A percentile compares a stretch with the other conserved stretches of the same genome.
These are phyloP conservation scores for Antheraea mylitta DNA, from an alignment of 1,140 invertebrate genomes.

Conservation along the genomic window DNA sequence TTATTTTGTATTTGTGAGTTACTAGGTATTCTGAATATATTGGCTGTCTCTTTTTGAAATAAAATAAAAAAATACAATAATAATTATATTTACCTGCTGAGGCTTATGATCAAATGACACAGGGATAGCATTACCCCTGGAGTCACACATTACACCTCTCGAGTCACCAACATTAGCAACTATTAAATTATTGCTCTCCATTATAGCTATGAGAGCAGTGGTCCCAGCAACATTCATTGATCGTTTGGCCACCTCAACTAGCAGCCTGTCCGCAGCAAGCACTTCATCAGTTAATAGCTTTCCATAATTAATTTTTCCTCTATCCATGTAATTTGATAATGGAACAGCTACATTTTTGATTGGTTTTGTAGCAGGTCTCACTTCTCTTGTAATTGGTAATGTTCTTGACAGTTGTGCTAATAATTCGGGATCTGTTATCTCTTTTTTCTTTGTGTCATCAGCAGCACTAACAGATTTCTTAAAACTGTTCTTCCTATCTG, in stretches of 20 bases:
- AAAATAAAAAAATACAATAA: not conserved
- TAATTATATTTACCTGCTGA: conserved; percentile 84
- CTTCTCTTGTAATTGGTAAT: conserved; percentile 81
- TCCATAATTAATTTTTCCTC: conserved; percentile 87
- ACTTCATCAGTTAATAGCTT: conserved; percentile 92
- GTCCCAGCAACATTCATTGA: conserved; percentile 94
- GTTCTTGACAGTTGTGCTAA: conserved; percentile 83
- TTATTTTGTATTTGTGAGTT: too few species aligned
- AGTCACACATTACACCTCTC: conserved; percentile 95
- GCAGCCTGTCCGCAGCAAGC: conserved; percentile 86
- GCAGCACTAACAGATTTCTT: conserved; percentile 82
- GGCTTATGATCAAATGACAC: conserved; percentile 98
- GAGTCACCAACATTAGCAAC: conserved; percentile 98
- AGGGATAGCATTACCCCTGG: conserved; percentile 92
- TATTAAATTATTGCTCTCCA: conserved; percentile 89
- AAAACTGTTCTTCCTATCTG: conserved; percentile 83
- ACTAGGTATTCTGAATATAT: too few species aligned
- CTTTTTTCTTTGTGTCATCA: conserved; percentile 76
- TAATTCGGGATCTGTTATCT: conserved; percentile 84
- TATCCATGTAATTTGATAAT: conserved; percentile 82
- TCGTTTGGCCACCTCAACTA: conserved; percentile 90
- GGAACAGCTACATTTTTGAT: conserved; percentile 59
- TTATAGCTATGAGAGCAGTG: conserved; percentile 93
- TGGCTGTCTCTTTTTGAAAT: too few species aligned
- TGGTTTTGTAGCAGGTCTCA: conserved; percentile 62